Evolutionary conservation across 2,113 vertebrate species (phyloP).

Genomic region (Equus przewalskii): DNA sequence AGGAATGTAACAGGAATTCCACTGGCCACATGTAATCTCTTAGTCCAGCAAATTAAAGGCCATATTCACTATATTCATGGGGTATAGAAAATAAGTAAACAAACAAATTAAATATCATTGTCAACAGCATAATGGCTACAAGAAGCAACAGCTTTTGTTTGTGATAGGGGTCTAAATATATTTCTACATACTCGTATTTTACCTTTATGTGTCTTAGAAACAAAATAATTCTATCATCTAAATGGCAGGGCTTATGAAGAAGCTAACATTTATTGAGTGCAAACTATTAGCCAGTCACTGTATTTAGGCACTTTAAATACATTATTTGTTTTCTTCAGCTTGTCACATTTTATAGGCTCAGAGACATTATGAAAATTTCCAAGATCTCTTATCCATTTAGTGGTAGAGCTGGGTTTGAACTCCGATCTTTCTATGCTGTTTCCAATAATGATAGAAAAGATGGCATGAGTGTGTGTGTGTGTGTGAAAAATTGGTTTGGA

Average conservation of each 20-base stretch:
- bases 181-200: slow-evolving; percentile 38
- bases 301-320: slow-evolving; percentile 6
- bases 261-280: not conserved
- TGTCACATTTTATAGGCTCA: slow-evolving; percentile 9
- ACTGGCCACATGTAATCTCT: not conserved
- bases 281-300: not conserved
- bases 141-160: slow-evolving; percentile 32
- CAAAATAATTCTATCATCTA: slow-evolving; percentile 6
- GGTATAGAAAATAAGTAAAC: not conserved
- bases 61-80: not conserved
- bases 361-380: not conserved
- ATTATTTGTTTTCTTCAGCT: not conserved
- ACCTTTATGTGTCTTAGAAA: slow-evolving; percentile 9
- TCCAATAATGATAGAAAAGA: not conserved
- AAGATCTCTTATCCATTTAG: not conserved
- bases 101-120: slow-evolving; percentile 1
- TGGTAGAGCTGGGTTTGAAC: slow-evolving; percentile 33
- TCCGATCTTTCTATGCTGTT: not conserved
- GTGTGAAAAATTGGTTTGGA: not conserved
- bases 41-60: slow-evolving; percentile 45
- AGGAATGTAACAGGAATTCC: not conserved
- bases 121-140: not conserved
- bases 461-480: not conserved
- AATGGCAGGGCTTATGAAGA: not conserved
- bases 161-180: slow-evolving; percentile 18